Conservation (phyloP, 2,888 invertebrate species). For the Heteropelma amictum region DNA sequence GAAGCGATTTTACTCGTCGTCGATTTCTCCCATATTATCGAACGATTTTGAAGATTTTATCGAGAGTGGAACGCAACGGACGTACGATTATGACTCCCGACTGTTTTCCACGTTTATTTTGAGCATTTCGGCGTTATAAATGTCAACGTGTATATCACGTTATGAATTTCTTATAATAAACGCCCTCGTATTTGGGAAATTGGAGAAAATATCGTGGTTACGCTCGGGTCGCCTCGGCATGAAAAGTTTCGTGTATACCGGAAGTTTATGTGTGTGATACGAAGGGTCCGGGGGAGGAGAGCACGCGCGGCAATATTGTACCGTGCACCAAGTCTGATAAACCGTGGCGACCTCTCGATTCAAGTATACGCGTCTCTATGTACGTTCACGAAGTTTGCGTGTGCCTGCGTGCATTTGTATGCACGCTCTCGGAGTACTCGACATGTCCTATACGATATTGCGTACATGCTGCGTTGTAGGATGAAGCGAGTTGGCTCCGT, state of each 20-base stretch:
- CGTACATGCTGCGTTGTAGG: conserved; percentile 35
- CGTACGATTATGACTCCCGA: too few species aligned
- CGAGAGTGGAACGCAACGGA: too few species aligned
- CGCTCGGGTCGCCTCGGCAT: too few species aligned
- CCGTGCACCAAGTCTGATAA: conserved; percentile 39
- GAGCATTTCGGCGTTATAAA: too few species aligned
- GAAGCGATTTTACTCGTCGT: too few species aligned
- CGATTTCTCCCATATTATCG: too few species aligned
- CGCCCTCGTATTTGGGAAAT: too few species aligned
- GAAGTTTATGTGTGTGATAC: background rate
- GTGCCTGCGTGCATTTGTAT: background rate
- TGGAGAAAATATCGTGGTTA: too few species aligned
- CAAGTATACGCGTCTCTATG: background rate
- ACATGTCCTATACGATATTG: conserved; percentile 42
- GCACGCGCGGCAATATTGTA: conserved; percentile 48
- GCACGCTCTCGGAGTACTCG: conserved; percentile 7
- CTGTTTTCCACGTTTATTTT: background rate
- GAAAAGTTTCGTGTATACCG: too few species aligned
- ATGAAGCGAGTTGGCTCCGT: background rate
- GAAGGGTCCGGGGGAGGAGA: conserved; percentile 24
- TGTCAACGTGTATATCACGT: too few species aligned
- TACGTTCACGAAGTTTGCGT: background rate
- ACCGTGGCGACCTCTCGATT: conserved; percentile 21
- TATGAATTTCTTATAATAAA: too few species aligned
- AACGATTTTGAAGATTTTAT: too few species aligned